These are phyloP conservation scores for Halichoeres trimaculatus DNA, from an alignment of 2,113 vertebrate species.

Conservation along the genomic window DNA sequence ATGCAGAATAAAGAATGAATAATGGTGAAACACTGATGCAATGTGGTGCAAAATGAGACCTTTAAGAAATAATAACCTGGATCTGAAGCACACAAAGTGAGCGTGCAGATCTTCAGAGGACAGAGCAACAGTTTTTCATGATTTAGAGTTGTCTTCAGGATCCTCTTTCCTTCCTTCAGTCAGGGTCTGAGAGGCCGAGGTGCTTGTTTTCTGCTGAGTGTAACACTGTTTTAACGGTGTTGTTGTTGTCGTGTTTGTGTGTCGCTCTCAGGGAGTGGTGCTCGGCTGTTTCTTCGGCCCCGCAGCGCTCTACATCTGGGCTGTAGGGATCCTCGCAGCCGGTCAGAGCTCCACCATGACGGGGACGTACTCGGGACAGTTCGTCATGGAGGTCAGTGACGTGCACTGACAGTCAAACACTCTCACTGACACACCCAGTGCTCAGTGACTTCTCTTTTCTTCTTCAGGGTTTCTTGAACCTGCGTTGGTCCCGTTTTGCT, in stretches of 20 bases:
- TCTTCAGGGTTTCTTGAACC: constrained; percentile 91
- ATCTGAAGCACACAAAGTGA: not conserved
- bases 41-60: not conserved
- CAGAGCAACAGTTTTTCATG: too few relatives aligned
- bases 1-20: not conserved
- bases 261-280: constrained; percentile 84
- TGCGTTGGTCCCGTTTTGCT: constrained; percentile 94
- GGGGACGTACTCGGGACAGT: constrained; percentile 94
- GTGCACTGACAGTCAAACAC: not conserved
- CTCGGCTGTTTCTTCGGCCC: constrained; percentile 92
- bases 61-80: not conserved
- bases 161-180: not conserved
- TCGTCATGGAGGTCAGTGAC: constrained; percentile 91
- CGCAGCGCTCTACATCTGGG: constrained; percentile 93
- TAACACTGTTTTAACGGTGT: not conserved
- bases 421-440: too few relatives aligned
- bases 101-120: too few relatives aligned
- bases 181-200: too few relatives aligned
- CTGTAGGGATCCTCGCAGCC: constrained; percentile 91
- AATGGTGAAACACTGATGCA: not conserved
- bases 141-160: too few relatives aligned
- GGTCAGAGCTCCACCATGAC: constrained; percentile 98
- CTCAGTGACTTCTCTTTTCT: not conserved
- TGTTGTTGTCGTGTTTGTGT: not conserved
- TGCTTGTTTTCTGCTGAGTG: not conserved